These are phyloP conservation scores for Rhagophthalmus giganteus DNA, from an alignment of 2,888 invertebrate genomes.

Conservation along the genomic window DNA sequence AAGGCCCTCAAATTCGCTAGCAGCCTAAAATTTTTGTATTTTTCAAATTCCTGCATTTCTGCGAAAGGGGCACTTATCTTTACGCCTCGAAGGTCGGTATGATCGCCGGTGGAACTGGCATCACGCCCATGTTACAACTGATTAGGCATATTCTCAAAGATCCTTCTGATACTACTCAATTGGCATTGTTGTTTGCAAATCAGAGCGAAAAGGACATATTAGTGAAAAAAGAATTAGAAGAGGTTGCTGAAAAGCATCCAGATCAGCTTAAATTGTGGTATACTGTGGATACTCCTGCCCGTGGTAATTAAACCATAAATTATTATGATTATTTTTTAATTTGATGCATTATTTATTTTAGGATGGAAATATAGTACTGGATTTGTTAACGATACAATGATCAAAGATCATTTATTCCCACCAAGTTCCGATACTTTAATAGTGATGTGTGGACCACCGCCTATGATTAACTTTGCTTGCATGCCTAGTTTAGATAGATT, in stretches of 20 bases:
- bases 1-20: no score
- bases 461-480: slow-evolving; percentile 96
- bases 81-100: slow-evolving; percentile 79
- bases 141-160: slow-evolving; percentile 83
- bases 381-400: slow-evolving; percentile 91
- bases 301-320: slow-evolving; percentile 61
- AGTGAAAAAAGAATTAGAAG: slow-evolving; percentile 83
- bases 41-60: no score
- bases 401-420: slow-evolving; percentile 79
- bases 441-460: slow-evolving; percentile 96
- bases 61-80: no score
- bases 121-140: slow-evolving; percentile 97
- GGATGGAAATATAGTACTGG: slow-evolving; percentile 92
- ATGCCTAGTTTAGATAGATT: slow-evolving; percentile 90
- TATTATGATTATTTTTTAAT: slow-evolving; percentile 6
- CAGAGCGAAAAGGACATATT: slow-evolving; percentile 96
- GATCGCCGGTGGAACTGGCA: slow-evolving; percentile 95
- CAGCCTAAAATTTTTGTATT: no score
- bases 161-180: slow-evolving; percentile 74
- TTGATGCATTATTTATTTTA: slow-evolving; percentile 56
- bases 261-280: slow-evolving; percentile 91
- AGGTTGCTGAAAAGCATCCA: slow-evolving; percentile 69
- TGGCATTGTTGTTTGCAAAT: slow-evolving; percentile 91
- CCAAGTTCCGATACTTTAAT: slow-evolving; percentile 80
- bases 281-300: slow-evolving; percentile 87